These are phyloP conservation scores for Hylaea fasciaria DNA, from an alignment of 2,888 invertebrate genomes.

Conservation along the genomic window DNA sequence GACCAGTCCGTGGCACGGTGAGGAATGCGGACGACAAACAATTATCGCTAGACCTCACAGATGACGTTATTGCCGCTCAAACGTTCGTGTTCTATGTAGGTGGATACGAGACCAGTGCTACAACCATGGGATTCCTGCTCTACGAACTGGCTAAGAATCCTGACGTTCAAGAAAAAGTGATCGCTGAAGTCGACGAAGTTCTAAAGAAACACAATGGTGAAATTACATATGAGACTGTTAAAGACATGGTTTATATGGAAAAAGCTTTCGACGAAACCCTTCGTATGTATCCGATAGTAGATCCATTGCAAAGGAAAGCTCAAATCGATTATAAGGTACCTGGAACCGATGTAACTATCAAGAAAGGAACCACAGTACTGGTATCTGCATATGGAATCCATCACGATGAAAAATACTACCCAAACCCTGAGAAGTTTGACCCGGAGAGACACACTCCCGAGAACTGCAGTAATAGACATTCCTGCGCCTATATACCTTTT, in stretches of 20 bases:
- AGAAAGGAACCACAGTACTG: slow-evolving; percentile 58
- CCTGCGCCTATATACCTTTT: slow-evolving; percentile 69
- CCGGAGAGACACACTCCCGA: slow-evolving; percentile 69
- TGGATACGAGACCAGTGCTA: slow-evolving; percentile 77
- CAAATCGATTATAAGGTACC: slow-evolving; percentile 60
- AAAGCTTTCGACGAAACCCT: slow-evolving; percentile 68
- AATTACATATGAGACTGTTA: slow-evolving; percentile 65
- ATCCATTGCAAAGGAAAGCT: slow-evolving; percentile 63
- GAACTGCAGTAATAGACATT: slow-evolving; percentile 52
- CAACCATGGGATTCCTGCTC: too few species aligned
- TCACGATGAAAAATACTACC: slow-evolving; percentile 67
- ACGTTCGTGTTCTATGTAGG: slow-evolving; percentile 73
- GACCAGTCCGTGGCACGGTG: slow-evolving; percentile 44
- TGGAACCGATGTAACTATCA: slow-evolving; percentile 58
- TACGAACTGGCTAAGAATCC: too few species aligned
- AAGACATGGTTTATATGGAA: slow-evolving; percentile 67
- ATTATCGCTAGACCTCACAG: slow-evolving; percentile 50
- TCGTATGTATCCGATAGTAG: slow-evolving; percentile 73
- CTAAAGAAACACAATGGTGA: too few species aligned
- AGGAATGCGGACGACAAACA: slow-evolving; percentile 36
- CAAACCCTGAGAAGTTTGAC: slow-evolving; percentile 72
- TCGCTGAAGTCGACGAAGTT: too few species aligned
- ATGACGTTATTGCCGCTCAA: slow-evolving; percentile 65
- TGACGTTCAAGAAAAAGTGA: too few species aligned
- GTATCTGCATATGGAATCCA: slow-evolving; percentile 67